These are phyloP conservation scores for Dicerorhinus sumatrensis DNA, from an alignment of 2,113 vertebrate species.

Conservation along the genomic window DNA sequence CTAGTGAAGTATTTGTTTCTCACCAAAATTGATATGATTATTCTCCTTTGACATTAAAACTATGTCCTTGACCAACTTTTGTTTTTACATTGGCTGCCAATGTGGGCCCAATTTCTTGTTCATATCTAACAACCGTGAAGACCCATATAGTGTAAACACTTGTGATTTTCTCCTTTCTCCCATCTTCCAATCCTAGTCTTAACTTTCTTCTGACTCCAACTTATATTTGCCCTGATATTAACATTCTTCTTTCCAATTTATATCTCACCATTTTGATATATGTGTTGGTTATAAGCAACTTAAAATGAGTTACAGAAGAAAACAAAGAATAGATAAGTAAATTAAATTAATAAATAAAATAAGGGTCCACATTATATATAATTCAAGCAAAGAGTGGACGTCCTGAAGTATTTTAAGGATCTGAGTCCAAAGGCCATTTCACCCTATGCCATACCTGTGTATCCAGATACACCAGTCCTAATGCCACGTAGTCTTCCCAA, in stretches of 20 bases:
- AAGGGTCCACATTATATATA: background rate
- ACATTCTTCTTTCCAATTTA: background rate
- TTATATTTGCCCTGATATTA: background rate
- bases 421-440: background rate
- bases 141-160: background rate
- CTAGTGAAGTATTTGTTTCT: slow-evolving; percentile 47
- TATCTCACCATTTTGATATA: background rate
- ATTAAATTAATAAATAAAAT: background rate
- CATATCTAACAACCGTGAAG: slow-evolving; percentile 17
- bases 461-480: background rate
- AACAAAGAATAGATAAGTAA: background rate
- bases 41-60: slow-evolving; percentile 28
- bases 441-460: background rate
- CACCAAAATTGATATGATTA: slow-evolving; percentile 51
- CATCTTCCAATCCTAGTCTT: background rate
- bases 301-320: background rate
- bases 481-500: background rate
- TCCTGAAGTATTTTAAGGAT: background rate
- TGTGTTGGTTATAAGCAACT: background rate
- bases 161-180: background rate
- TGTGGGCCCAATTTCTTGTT: background rate
- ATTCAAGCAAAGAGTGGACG: background rate
- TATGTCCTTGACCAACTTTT: background rate
- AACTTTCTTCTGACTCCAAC: background rate
- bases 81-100: background rate